A percentile compares a stretch with the other conserved stretches of the same genome.
These are phyloP conservation scores for Glaucomys volans DNA, from an alignment of 2,113 vertebrate genomes.

Conservation along the genomic window DNA sequence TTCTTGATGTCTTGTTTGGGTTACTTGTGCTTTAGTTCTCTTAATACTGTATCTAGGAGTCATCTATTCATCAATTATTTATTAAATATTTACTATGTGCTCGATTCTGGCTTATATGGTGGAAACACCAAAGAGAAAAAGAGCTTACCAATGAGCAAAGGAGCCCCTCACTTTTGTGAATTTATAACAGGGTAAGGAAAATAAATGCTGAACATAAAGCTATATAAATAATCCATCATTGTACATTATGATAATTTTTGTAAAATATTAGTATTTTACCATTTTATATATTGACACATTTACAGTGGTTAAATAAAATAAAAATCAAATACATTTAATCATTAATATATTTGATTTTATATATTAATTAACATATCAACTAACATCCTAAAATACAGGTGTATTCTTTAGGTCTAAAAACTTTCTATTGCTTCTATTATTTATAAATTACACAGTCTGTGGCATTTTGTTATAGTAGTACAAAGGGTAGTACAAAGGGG, in stretches of 20 bases:
- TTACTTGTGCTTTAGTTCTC: slow-evolving; percentile 7
- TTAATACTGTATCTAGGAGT: background rate
- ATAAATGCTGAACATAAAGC: background rate
- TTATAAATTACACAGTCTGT: background rate
- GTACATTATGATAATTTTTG: background rate
- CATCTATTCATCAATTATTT: background rate
- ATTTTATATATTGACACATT: background rate
- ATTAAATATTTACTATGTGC: background rate
- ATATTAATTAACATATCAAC: background rate
- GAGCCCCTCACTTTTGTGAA: background rate
- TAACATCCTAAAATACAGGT: background rate
- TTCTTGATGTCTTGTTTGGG: slow-evolving; percentile 30
- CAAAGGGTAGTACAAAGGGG: background rate
- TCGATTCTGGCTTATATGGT: background rate
- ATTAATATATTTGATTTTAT: background rate
- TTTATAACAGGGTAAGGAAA: background rate
- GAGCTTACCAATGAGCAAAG: background rate
- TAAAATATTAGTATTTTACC: slow-evolving; percentile 17
- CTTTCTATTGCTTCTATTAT: background rate
- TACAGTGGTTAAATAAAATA: background rate
- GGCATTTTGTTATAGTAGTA: background rate
- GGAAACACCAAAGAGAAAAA: background rate
- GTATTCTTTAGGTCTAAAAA: background rate
- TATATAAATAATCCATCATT: background rate
- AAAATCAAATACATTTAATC: background rate